phyloP scores from a whole-genome alignment of 1,140 invertebrate genomes.

The Polypedilum pembai region DNA sequence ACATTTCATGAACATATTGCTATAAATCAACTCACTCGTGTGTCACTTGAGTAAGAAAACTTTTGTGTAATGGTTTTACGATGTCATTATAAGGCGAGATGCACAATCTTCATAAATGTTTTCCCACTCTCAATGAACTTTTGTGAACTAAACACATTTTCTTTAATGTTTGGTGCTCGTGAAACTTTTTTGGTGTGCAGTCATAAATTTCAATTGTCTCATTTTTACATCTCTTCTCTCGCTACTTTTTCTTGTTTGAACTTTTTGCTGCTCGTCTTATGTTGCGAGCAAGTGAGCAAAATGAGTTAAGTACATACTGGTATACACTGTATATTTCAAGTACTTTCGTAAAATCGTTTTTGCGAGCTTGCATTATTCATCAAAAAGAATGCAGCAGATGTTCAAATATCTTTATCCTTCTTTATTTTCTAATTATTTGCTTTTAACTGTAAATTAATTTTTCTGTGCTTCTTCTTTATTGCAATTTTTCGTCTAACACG shows the following conservation, averaged over 20 bases:
- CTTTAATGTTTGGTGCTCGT: background rate
- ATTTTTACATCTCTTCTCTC: background rate
- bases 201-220: constrained; percentile 11
- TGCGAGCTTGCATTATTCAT: background rate
- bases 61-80: background rate
- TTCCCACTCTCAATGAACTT: background rate
- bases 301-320: too few species aligned
- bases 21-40: too few species aligned
- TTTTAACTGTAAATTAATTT: too few species aligned
- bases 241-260: background rate
- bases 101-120: background rate
- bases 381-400: background rate
- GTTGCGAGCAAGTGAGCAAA: too few species aligned
- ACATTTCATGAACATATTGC: too few species aligned
- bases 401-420: too few species aligned
- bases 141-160: background rate
- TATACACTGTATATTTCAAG: too few species aligned
- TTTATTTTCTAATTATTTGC: too few species aligned
- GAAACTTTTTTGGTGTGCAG: background rate
- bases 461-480: too few species aligned
- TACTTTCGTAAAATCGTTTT: background rate
- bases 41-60: background rate
- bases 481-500: too few species aligned
- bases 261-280: background rate
- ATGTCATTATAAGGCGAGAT: background rate